Percentiles rank a stretch among this genome's conserved stretches.
phyloP scores from a whole-genome alignment of 1,140 invertebrate genomes.

The Venturia canescens region DNA sequence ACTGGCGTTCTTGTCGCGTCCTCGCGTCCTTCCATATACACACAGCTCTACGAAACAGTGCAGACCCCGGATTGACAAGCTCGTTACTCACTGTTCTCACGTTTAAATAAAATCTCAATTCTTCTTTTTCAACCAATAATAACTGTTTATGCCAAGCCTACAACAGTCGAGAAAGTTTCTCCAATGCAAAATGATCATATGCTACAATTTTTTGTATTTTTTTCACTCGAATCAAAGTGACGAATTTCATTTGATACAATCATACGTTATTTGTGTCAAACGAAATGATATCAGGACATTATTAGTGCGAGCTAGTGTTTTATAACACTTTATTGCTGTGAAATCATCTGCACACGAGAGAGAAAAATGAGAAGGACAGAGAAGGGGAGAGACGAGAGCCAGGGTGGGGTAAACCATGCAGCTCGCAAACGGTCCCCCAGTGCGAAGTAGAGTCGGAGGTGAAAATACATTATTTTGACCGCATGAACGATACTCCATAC shows the following conservation, averaged over 20 bases:
- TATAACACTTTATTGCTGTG: conserved; percentile 14
- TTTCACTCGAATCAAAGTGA: no score
- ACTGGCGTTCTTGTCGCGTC: conserved; percentile 12
- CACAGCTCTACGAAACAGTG: not conserved
- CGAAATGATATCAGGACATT: not conserved
- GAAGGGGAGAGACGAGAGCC: no score
- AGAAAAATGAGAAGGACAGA: conserved; percentile 40
- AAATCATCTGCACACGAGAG: conserved; percentile 1
- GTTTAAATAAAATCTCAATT: no score
- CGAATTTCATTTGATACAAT: not conserved
- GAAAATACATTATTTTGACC: conserved; percentile 43
- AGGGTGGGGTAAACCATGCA: no score
- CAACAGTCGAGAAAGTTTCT: no score
- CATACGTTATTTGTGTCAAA: not conserved
- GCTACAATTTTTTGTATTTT: no score
- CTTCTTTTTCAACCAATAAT: no score
- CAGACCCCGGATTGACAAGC: not conserved
- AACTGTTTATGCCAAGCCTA: no score
- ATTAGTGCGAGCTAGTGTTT: not conserved
- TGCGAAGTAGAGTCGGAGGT: conserved; percentile 37
- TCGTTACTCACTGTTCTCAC: not conserved
- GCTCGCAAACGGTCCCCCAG: conserved; percentile 4
- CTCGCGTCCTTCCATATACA: not conserved
- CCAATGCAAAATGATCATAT: no score
- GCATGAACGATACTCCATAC: not conserved